phyloP scores from a whole-genome alignment of 1,140 invertebrate species.

The Papilio xuthus region DNA sequence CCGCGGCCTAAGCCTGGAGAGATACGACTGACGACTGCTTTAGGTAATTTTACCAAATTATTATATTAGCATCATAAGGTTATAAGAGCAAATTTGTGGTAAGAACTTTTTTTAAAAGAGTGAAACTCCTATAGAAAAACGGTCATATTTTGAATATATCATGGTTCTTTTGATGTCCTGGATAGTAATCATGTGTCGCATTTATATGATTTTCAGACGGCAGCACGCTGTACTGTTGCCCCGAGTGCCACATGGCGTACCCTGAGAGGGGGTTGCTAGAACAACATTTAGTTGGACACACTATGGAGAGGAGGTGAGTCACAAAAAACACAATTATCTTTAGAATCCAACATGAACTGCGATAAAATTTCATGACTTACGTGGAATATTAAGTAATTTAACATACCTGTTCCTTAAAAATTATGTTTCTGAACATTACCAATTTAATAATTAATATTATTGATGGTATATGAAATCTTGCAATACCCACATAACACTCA shows the following conservation, averaged over 20 bases:
- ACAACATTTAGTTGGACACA: conserved; percentile 91
- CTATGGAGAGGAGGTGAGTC: conserved; percentile 86
- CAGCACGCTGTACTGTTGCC: conserved; percentile 91
- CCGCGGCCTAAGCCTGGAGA: conserved; percentile 91
- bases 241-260: conserved; percentile 93
- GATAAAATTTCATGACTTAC: no score
- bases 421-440: no score
- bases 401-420: no score
- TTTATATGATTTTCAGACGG: conserved; percentile 84
- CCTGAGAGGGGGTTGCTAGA: conserved; percentile 90
- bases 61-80: neutral
- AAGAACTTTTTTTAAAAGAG: no score
- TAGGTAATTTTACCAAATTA: conserved; percentile 64
- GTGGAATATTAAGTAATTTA: no score
- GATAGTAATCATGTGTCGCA: neutral
- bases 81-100: no score
- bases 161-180: neutral
- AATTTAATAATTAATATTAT: no score
- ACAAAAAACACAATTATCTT: neutral
- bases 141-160: no score
- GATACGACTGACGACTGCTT: conserved; percentile 89
- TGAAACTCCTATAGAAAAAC: no score
- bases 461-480: no score
- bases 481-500: no score
- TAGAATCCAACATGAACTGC: no score